Evolutionary conservation across 2,888 invertebrate genomes (phyloP).

Genomic region (Papilio elwesi): DNA sequence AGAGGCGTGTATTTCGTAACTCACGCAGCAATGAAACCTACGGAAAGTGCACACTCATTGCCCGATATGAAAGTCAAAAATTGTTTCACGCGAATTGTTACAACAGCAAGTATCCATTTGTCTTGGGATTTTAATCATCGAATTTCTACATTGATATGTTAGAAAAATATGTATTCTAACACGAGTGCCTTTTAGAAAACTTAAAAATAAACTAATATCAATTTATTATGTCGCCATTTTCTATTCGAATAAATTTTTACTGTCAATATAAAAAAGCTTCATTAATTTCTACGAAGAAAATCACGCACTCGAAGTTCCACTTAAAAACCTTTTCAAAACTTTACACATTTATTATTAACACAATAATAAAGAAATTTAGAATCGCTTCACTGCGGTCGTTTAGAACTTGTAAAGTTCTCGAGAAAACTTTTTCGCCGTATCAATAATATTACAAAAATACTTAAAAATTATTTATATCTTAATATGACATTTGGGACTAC

Average conservation of each 20-base stretch:
- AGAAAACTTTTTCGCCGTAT: conserved; percentile 1
- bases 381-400: conserved; percentile 2
- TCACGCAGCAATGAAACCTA: not conserved
- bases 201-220: no score
- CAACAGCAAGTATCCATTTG: conserved; percentile 1
- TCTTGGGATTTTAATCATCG: not conserved
- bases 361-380: conserved; percentile 1
- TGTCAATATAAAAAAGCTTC: not conserved
- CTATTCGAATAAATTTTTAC: no score
- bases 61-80: conserved; percentile 14
- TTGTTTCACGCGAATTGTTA: not conserved
- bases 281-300: not conserved
- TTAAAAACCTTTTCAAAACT: not conserved
- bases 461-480: not conserved
- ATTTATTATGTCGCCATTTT: no score
- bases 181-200: no score
- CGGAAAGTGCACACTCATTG: conserved; percentile 16
- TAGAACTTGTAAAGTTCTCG: conserved; percentile 3
- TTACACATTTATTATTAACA: not conserved
- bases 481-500: not conserved
- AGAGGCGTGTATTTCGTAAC: not conserved
- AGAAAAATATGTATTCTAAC: no score
- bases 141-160: no score
- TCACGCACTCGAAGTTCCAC: conserved; percentile 11
- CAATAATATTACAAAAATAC: not conserved